phyloP scores from a whole-genome alignment of 37 sponge, comb jelly and placozoan species.

The Agelas oroides region DNA sequence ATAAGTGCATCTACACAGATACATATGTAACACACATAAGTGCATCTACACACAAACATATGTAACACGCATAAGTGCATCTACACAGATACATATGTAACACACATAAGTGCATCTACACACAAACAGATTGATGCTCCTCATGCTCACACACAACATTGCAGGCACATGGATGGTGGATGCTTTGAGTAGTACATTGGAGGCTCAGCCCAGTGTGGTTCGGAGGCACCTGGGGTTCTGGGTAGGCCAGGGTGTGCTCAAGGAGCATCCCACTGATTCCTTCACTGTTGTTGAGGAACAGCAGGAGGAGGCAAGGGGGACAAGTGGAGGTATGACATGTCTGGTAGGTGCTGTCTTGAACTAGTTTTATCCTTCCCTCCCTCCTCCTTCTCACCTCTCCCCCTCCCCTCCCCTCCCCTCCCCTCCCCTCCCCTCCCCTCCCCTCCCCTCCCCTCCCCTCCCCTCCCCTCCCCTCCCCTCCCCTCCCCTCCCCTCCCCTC shows the following conservation, averaged over 20 bases:
- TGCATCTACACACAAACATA: not conserved
- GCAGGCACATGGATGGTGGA: conserved; percentile 77
- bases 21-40: no score
- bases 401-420: not conserved
- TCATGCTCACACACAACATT: no score
- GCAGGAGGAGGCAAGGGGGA: conserved; percentile 1
- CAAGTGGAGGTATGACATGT: not conserved
- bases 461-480: no score
- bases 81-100: not conserved
- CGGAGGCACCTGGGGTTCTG: conserved; percentile 83
- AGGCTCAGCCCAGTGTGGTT: conserved; percentile 50
- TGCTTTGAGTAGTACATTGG: conserved; percentile 51
- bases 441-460: no score
- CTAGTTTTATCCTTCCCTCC: no score
- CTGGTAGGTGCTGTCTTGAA: no score
- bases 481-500: no score
- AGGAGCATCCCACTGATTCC: conserved; percentile 61
- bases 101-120: not conserved
- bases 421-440: no score
- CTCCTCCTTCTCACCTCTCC: no score
- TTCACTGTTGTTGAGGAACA: conserved; percentile 68
- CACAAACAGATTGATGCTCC: not conserved
- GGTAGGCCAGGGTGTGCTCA: conserved; percentile 86
- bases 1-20: no score
- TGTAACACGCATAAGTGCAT: not conserved